Percentiles rank a stretch among this genome's conserved stretches.
Conservation (phyloP, 2,888 invertebrate species). For the Drosophila picticornis region DNA sequence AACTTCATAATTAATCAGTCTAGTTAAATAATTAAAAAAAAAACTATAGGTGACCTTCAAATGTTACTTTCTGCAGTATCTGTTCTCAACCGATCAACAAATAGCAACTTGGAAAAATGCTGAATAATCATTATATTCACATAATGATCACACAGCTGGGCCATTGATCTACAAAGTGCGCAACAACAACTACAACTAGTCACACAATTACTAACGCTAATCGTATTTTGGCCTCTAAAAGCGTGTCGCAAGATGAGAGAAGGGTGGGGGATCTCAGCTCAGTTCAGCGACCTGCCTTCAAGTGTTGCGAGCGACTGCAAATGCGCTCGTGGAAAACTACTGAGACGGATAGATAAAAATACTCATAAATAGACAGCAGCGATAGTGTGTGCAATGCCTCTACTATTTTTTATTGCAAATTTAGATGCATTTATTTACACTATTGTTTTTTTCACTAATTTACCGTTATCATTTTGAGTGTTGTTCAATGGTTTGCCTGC, state of each 20-base stretch:
- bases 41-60: slow-evolving; percentile 33
- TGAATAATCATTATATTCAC: slow-evolving; percentile 45
- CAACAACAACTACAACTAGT: slow-evolving; percentile 51
- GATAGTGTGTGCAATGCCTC: slow-evolving; percentile 10
- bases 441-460: slow-evolving; percentile 24
- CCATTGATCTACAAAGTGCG: slow-evolving; percentile 71
- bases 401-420: slow-evolving; percentile 11
- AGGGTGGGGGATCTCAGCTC: slow-evolving; percentile 7
- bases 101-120: slow-evolving; percentile 55
- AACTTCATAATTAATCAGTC: neutral
- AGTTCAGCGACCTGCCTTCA: slow-evolving; percentile 71
- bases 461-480: slow-evolving; percentile 77
- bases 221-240: slow-evolving; percentile 65
- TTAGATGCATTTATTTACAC: slow-evolving; percentile 6
- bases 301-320: slow-evolving; percentile 53
- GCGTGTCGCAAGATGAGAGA: slow-evolving; percentile 6
- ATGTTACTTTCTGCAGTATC: slow-evolving; percentile 22
- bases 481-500: slow-evolving; percentile 17
- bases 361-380: slow-evolving; percentile 31
- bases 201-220: slow-evolving; percentile 52
- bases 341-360: slow-evolving; percentile 46
- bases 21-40: slow-evolving; percentile 6
- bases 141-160: slow-evolving; percentile 47
- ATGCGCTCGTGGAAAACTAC: slow-evolving; percentile 63
- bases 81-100: slow-evolving; percentile 31